Evolutionary conservation across 2,113 vertebrate species (phyloP).

Genomic region (Propithecus coquereli): DNA sequence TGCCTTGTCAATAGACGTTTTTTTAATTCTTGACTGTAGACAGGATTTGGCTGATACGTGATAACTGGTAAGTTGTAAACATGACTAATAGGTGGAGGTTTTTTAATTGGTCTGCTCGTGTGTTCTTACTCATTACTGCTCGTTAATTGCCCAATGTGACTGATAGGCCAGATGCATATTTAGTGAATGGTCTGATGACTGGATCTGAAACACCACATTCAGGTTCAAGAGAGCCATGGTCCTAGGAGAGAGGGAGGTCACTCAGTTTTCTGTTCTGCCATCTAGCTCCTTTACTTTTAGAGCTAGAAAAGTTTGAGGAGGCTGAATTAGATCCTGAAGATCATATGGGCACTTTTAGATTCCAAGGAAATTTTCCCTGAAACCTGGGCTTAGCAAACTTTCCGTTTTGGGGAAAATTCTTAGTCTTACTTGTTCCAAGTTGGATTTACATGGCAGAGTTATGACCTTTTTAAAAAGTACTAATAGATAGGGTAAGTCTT

Average conservation of each 20-base stretch:
- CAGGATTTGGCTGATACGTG: slow-evolving; percentile 19
- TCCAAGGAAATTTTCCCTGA: neutral
- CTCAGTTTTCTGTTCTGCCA: neutral
- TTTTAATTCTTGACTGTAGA: neutral
- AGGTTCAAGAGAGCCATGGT: neutral
- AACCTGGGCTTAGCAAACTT: neutral
- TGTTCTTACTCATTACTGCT: slow-evolving; percentile 42
- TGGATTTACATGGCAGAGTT: neutral
- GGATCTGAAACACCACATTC: neutral
- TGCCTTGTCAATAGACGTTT: neutral
- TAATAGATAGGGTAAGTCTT: neutral
- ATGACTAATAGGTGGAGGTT: neutral
- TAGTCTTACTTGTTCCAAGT: neutral
- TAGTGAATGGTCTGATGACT: neutral
- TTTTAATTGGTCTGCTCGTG: slow-evolving; percentile 45
- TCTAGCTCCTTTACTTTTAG: neutral
- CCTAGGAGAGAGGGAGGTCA: neutral
- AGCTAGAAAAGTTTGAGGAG: neutral
- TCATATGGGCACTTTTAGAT: neutral
- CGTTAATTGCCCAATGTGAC: neutral
- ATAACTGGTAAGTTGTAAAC: slow-evolving; percentile 9
- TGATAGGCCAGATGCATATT: neutral
- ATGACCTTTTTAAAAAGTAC: neutral
- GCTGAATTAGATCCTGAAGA: neutral
- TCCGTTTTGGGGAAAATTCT: neutral